Percentiles rank a stretch among this genome's conserved stretches.
Evolutionary conservation across 1,140 invertebrate species (phyloP).

Genomic region (Acromyrmex echinatior): DNA sequence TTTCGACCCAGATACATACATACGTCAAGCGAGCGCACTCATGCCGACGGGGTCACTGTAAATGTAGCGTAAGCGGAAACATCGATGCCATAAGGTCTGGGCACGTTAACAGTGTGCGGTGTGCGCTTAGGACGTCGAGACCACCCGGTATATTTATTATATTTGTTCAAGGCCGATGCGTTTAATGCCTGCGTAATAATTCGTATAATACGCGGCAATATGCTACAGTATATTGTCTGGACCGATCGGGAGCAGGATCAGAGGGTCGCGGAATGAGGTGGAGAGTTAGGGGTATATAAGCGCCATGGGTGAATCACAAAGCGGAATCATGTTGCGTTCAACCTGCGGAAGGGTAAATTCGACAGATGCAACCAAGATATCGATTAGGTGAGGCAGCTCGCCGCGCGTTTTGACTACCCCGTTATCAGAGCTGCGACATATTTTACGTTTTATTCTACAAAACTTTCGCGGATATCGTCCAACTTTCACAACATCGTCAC

Average conservation of each 20-base stretch:
- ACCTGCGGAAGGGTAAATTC: constrained; percentile 81
- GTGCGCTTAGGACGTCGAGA: not conserved
- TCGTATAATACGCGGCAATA: constrained; percentile 77
- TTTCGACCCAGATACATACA: constrained; percentile 43
- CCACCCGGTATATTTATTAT: constrained; percentile 74
- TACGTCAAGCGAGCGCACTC: not conserved
- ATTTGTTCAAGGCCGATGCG: constrained; percentile 67
- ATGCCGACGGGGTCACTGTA: constrained; percentile 47
- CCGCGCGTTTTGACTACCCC: constrained; percentile 41
- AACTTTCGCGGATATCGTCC: not conserved
- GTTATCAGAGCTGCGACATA: constrained; percentile 51
- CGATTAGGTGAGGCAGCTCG: constrained; percentile 69
- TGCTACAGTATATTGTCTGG: constrained; percentile 78
- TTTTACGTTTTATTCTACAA: constrained; percentile 10
- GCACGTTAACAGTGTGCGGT: not conserved
- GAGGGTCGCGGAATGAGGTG: not conserved
- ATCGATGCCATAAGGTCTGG: constrained; percentile 61
- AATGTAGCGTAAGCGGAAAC: constrained; percentile 67
- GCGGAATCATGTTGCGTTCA: constrained; percentile 65
- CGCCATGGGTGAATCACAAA: constrained; percentile 45
- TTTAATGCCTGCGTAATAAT: constrained; percentile 79
- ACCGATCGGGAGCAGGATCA: constrained; percentile 41
- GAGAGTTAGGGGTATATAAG: constrained; percentile 26
- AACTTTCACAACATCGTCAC: not conserved
- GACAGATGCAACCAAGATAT: constrained; percentile 83